These are phyloP conservation scores for Hymenopus coronatus DNA, from an alignment of 2,888 invertebrate species.

Conservation along the genomic window DNA sequence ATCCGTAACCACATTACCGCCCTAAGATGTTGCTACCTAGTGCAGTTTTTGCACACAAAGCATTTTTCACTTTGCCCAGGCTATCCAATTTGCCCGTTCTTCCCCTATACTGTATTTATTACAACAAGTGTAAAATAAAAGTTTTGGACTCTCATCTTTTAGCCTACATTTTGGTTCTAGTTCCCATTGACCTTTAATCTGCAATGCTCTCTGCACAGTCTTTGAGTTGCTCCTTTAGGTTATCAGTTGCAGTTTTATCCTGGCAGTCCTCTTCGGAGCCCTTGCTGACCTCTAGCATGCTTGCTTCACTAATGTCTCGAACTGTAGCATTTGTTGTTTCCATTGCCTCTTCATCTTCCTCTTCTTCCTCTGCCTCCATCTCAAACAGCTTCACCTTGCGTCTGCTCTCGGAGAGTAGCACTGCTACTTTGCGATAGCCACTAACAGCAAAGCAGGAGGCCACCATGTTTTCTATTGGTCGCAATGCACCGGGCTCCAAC, in stretches of 20 bases:
- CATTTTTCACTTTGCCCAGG: too few species aligned
- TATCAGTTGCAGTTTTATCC: background rate
- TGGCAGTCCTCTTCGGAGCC: background rate
- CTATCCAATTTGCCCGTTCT: too few species aligned
- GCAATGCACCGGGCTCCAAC: constrained; percentile 42
- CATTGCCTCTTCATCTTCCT: constrained; percentile 73
- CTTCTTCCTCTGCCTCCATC: constrained; percentile 90
- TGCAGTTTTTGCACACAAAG: too few species aligned
- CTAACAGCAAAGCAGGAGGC: constrained; percentile 76
- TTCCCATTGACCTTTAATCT: background rate
- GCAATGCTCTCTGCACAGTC: background rate
- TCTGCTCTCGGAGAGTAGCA: constrained; percentile 74
- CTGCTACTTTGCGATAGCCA: constrained; percentile 78
- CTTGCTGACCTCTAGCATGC: constrained; percentile 23
- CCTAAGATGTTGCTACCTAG: too few species aligned
- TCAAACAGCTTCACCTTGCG: constrained; percentile 84
- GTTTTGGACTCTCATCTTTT: too few species aligned
- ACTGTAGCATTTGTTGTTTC: constrained; percentile 43
- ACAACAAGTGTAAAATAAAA: too few species aligned
- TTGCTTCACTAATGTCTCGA: constrained; percentile 34
- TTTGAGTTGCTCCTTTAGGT: background rate
- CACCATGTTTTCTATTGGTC: constrained; percentile 64
- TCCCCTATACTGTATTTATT: too few species aligned
- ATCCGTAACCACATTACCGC: too few species aligned
- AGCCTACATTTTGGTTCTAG: too few species aligned